Percentiles rank a stretch among this genome's conserved stretches.
Evolutionary conservation across 2,113 vertebrate genomes (phyloP).

Genomic region (Dicerorhinus sumatrensis): DNA sequence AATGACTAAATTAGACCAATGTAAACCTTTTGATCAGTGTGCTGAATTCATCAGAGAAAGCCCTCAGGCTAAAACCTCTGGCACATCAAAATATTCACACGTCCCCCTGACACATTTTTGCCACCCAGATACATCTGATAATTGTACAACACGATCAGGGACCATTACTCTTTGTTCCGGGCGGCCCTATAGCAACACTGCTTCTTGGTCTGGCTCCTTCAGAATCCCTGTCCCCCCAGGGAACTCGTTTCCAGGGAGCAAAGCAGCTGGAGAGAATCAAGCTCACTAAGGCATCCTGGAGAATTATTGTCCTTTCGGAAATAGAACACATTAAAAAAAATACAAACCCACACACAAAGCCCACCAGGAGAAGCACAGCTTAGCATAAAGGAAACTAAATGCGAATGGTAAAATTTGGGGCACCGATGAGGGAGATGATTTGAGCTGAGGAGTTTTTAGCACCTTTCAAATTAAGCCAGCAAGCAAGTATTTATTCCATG

Average conservation of each 20-base stretch:
- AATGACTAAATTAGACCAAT: background rate
- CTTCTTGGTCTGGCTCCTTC: background rate
- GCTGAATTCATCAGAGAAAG: constrained; percentile 22
- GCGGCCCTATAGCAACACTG: background rate
- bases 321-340: background rate
- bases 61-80: background rate
- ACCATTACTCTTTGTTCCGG: background rate
- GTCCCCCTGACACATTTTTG: background rate
- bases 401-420: background rate
- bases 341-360: background rate
- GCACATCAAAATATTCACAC: background rate
- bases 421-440: background rate
- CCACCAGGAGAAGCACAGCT: background rate
- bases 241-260: background rate
- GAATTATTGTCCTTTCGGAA: background rate
- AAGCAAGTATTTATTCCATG: background rate
- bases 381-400: background rate
- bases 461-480: background rate
- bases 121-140: background rate
- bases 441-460: background rate
- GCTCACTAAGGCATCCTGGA: background rate
- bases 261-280: background rate
- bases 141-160: background rate
- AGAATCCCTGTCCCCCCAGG: background rate
- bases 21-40: background rate